Base-by-base conservation (phyloP, 37 sponge, comb jelly and placozoan genomes). In the Ephydatia muelleri region DNA sequence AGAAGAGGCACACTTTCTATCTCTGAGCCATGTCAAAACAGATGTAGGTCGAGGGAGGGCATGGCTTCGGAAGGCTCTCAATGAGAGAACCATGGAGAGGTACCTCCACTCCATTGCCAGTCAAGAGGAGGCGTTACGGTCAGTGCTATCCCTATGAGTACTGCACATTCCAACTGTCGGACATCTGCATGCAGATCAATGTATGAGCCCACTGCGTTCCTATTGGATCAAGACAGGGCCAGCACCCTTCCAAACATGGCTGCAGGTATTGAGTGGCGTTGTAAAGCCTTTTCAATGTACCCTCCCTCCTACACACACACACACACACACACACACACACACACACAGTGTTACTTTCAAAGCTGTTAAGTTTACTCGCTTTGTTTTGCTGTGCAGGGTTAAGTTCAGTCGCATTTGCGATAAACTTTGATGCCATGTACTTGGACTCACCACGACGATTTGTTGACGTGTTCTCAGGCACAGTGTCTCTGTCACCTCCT, bases 171-270 rank as follows among this genome's bases (percentile, higher is more conserved):
- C 38, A 21, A 2, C 38, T 36, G 35, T 16, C 65, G 28, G 26
- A n/a, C 25, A 8, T 26, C 72, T 64, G 29, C 40, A 6, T 39
- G 9, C 72, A 94, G 94, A 33, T 43, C 67, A 26, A 73, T 81
- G 37, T 97, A 97, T 73, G 91, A 94, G 38, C 67, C 80, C 0
- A 74, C 82, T 70, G 94, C 94, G 4, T 94, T 90, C 73, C 35
- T 97, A n/a, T 67, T 92, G 75, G 93, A 97, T 66, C 82, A 87
- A 35, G 97, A 97, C 75, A 34, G 90, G 3, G 67, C 88, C 16
- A 85, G 84, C 40, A 92, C 92, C 79, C 86, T 97, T 2, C 94
- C 97, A 6, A 71, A 81, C 35, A 97, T 94, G 92, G 97, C 97
- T 37, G 94, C 94, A 66, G 97, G 97, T 80, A 37, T 11, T 4